Base-by-base conservation (phyloP, 1,140 invertebrate genomes). In the Dreissena polymorpha region DNA sequence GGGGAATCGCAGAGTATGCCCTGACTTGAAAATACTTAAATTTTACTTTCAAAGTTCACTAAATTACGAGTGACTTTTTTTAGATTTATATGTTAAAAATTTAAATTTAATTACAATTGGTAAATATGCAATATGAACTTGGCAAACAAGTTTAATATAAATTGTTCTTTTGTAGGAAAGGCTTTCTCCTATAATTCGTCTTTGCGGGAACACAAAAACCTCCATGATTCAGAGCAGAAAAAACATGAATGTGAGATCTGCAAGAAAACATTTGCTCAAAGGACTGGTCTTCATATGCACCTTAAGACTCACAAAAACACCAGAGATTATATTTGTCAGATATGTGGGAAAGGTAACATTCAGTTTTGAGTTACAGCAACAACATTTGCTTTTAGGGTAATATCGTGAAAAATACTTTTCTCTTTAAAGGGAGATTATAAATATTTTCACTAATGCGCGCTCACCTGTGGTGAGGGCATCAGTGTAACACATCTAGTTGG, bases 121-220 rank as follows among this genome's bases (percentile, higher is more conserved):
- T n/a, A n/a, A n/a, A n/a, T n/a, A n/a, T n/a, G n/a, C n/a, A n/a
- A n/a, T n/a, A n/a, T n/a, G n/a, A n/a, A n/a, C n/a, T n/a, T n/a
- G n/a, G n/a, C n/a, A n/a, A n/a, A n/a, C n/a, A n/a, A n/a, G n/a
- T n/a, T n/a, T n/a, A n/a, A n/a, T n/a, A n/a, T n/a, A n/a, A n/a
- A n/a, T n/a, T n/a, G n/a, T n/a, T n/a, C n/a, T n/a, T n/a, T n/a
- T n/a, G n/a, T n/a, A 74, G 71, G 71, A n/a, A 88, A 86, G 74
- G 60, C 76, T 12, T 92, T 91, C 65, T 85, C 87, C 1, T 90
- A 90, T 79, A 87, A 90, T 67, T 87, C 87, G 27, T 89, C 89
- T 8, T 75, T 91, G n/a, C 87, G 86, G 55, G 87, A 89, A 49
- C 91, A 91, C 74, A 86, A 81, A 63, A 87, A 84, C 67, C 86